Evolutionary conservation across 2,113 vertebrate species (phyloP).

Genomic region (Ancistrus triradiatus): DNA sequence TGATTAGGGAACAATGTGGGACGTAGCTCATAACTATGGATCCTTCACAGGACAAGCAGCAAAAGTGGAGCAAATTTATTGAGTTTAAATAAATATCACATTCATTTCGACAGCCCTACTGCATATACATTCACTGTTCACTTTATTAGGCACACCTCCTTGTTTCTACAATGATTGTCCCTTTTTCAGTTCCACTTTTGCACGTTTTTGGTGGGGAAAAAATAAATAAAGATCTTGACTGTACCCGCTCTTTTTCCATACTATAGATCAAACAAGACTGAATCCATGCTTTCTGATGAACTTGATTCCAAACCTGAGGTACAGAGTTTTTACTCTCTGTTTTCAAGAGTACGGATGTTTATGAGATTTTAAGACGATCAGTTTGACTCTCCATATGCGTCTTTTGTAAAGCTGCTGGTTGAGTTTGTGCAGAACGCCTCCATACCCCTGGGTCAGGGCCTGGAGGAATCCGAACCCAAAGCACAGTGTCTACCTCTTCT

Average conservation of each 20-base stretch:
- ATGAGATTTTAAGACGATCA: not conserved
- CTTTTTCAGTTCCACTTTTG: too few species aligned
- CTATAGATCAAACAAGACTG: slow-evolving; percentile 73
- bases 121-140: too few species aligned
- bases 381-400: not conserved
- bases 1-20: too few species aligned
- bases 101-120: too few species aligned
- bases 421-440: slow-evolving; percentile 98
- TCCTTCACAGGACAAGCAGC: too few species aligned
- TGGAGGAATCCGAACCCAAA: slow-evolving; percentile 86
- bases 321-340: slow-evolving; percentile 26
- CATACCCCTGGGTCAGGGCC: slow-evolving; percentile 86
- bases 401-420: slow-evolving; percentile 84
- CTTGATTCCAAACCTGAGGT: slow-evolving; percentile 99
- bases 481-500: slow-evolving; percentile 85
- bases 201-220: too few species aligned
- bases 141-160: too few species aligned
- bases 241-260: slow-evolving; percentile 6
- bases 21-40: too few species aligned
- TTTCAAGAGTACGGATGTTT: not conserved
- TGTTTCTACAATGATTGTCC: too few species aligned
- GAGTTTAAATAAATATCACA: too few species aligned
- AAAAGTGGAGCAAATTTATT: too few species aligned
- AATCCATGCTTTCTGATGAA: slow-evolving; percentile 99
- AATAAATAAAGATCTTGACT: too few species aligned